These are phyloP conservation scores for Sebastolobus altivelis DNA, from an alignment of 2,797 vertebrate species.

Conservation along the genomic window DNA sequence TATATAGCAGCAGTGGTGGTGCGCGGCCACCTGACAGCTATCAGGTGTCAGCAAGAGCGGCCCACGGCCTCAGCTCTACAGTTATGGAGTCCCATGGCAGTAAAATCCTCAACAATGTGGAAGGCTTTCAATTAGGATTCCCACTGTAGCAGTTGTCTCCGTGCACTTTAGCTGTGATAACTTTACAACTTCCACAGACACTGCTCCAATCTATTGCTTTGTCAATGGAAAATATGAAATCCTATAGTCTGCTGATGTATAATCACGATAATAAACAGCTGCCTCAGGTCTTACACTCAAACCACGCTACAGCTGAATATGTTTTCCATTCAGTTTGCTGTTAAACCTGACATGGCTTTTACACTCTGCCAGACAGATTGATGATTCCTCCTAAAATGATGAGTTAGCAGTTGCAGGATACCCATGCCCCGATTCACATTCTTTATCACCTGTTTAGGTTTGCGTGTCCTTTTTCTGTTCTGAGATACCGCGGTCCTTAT, in stretches of 20 bases:
- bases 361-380: not conserved
- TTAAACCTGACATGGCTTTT: not conserved
- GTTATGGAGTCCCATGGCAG: slow-evolving; percentile 36
- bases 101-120: slow-evolving; percentile 31
- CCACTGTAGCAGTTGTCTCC: slow-evolving; percentile 13
- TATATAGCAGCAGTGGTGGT: not conserved
- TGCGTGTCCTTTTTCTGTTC: slow-evolving; percentile 60
- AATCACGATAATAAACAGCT: not conserved
- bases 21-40: slow-evolving; percentile 31
- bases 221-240: slow-evolving; percentile 11
- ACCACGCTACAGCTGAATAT: not conserved
- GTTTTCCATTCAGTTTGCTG: not conserved
- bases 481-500: slow-evolving; percentile 61
- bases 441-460: slow-evolving; percentile 74
- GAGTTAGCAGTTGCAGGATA: slow-evolving; percentile 23
- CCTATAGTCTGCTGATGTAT: not conserved
- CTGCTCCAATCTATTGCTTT: slow-evolving; percentile 4
- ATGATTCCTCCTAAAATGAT: slow-evolving; percentile 28
- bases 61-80: slow-evolving; percentile 5
- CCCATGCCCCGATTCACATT: slow-evolving; percentile 49
- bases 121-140: slow-evolving; percentile 51
- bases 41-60: slow-evolving; percentile 40
- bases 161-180: slow-evolving; percentile 21
- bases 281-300: not conserved
- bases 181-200: slow-evolving; percentile 10